Percentiles rank a stretch among this genome's conserved stretches.
These are phyloP conservation scores for Chelonia mydas DNA, from an alignment of 2,797 vertebrate species.

Conservation along the genomic window DNA sequence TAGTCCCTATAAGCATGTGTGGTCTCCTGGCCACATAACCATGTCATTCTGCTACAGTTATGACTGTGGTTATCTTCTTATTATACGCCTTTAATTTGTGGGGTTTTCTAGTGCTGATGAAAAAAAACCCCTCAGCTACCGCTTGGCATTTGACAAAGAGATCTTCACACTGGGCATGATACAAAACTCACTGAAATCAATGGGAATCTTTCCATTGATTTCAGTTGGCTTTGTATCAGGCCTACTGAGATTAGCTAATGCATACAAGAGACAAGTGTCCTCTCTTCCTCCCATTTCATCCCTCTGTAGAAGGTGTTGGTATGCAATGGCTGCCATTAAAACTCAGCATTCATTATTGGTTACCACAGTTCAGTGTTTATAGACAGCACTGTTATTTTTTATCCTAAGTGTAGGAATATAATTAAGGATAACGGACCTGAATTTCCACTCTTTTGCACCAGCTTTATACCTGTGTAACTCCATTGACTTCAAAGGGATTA, in stretches of 20 bases:
- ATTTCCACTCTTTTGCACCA: constrained; percentile 6
- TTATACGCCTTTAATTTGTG: background rate
- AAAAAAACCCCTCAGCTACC: background rate
- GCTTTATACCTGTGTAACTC: background rate
- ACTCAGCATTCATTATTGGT: background rate
- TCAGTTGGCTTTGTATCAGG: background rate
- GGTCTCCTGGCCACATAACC: rapidly evolving
- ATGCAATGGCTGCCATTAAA: background rate
- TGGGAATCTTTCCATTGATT: background rate
- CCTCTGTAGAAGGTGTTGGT: background rate
- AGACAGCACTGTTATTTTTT: background rate
- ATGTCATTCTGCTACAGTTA: background rate
- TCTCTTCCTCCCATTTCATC: background rate
- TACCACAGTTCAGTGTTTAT: background rate
- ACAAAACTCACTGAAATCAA: background rate
- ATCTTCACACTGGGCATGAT: background rate
- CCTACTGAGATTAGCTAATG: background rate
- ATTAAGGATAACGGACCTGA: constrained; percentile 15
- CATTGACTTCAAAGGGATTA: background rate
- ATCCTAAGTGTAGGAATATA: background rate
- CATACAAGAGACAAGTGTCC: background rate
- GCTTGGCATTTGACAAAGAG: rapidly evolving
- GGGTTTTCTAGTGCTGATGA: background rate
- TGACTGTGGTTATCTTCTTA: background rate
- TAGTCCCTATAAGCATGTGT: background rate